Base-by-base conservation (phyloP, 2,888 invertebrate species). In the Brachyptera risi region DNA sequence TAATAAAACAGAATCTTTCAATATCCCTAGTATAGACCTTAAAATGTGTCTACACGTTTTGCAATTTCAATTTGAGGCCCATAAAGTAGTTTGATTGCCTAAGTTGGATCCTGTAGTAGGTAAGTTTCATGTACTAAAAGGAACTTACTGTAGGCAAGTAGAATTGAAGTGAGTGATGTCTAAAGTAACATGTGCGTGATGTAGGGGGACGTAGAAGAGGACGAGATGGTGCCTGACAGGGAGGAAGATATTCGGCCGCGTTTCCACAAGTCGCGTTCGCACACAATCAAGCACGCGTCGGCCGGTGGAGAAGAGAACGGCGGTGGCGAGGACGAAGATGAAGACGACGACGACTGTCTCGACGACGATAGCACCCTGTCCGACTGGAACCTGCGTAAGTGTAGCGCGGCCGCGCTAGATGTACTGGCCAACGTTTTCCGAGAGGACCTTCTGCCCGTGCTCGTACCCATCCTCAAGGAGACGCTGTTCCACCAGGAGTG, bases 391-490 rank as follows among this genome's bases (percentile, higher is more conserved):
- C 81, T 98, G 68, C 72, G 84, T 79, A 71, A 99, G 78, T 99
- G 99, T 74, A 96, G 96, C 69, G 99, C 99, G 0, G 99, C 99
- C 23, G 98, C 97, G 0, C 80, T 99, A 58, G 99, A 99, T 77
- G 94, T 96, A 58, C 78, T 99, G 60, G 97, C 99, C 17, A 96
- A 95, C 76, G 97, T 99, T 35, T 99, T 98, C 75, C 86, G 91
- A 49, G 96, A 97, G 65, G 96, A 96, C 65, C 82, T 99, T 61
- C 80, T 99, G 70, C 94, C 95, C 0, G 91, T 96, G 65, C 82
- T 99, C 35, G 84, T 99, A 70, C 98, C 98, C 4, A 96, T 98
- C 71, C 81, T 99, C 13, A 96, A 97, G 75, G 97, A 97, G 73
- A 96, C 96, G 0, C 81, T 99, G 1, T 96, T 96, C 73, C 95